Base-by-base conservation (phyloP, 2,113 vertebrate genomes). In the Cheilinus undulatus region DNA sequence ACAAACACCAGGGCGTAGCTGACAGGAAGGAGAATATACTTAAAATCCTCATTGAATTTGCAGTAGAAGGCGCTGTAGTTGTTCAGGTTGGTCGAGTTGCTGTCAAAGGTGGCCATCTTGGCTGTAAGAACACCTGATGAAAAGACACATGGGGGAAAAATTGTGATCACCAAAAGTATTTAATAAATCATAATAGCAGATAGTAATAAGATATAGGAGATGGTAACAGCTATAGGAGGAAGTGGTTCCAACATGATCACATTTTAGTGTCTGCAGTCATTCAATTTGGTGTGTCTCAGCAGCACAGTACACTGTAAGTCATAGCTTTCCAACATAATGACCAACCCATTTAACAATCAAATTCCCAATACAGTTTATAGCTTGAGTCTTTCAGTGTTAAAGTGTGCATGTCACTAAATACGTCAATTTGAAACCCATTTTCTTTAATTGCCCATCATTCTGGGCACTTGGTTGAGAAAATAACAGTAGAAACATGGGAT, bases 11-110 rank as follows among this genome's bases (percentile, higher is more conserved):
- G 84, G 13, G 95, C 86, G 0, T 99, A 99, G 80, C 94, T 96
- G 79, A 96, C 86, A 0, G 97, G 97, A 38, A 99, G 94, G n/a
- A 99, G 93, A 63, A 99, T 82, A 7, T 96, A 99, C 51, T 98
- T 99, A 82, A 98, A 99, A 20, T 95, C 90, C 74, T 99, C 98
- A 0, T 96, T 77, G 34, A 98, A 97, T 0, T 79, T 19, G 61
- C 97, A 99, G 67, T 68, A 90, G 87, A 20, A 80, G 30, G 26
- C 30, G 20, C 59, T 91, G 68, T 0, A 7, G 12, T 90, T 92
- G 15, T 10, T 10, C 12, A 11, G 7, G 10, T 14, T 26, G 4
- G 49, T 77, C 13, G 34, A 36, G 13, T 76, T 85, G 54, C 26
- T 43, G 80, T 51, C 36, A 28, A 65, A 27, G 28, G 26, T 22